Base-by-base conservation (phyloP, 2,113 vertebrate genomes). In the Oceanodroma tethys region DNA sequence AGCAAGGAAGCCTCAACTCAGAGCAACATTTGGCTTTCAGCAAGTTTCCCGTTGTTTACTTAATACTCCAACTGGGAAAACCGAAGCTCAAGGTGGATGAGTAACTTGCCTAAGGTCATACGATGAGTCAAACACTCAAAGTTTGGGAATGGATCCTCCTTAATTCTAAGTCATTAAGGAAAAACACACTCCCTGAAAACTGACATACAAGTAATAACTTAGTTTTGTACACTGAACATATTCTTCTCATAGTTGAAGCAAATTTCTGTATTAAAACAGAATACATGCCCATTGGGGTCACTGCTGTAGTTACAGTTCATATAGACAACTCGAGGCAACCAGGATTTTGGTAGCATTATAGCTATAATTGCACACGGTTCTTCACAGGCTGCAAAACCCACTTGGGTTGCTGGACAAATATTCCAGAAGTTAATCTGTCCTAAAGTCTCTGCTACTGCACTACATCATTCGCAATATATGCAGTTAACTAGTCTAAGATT, bases 121-220 rank as follows among this genome's bases (percentile, higher is more conserved):
- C 11, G 72, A 92, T 92, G 96, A 97, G 89, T 96, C 97, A 97
- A 89, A 78, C 87, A 75, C 87, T 88, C 53, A 74, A 52, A 81
- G 71, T 95, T 92, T 86, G 95, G 87, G 91, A 97, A 97, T 65
- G 87, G 86, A 76, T 79, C 73, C 84, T 97, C 88, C 91, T 95
- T 76, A 88, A 90, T 91, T 82, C 48, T 72, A 88, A 82, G 93
- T 45, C 92, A 70, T 87, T 94, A 94, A 25, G 87, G 27, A 47
- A 72, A 73, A 91, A 86, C 84, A 86, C 59, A 81, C 76, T 73
- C 87, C 60, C 53, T 93, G 87, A 95, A 91, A 83, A 94, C 50
- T 50, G 62, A 72, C 18, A 65, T 30, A 52, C 47, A 94, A 96
- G 65, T 74, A 71, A 1, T 29, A 43, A 84, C 3, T 76, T 36